These are phyloP conservation scores for Danio jaintianensis DNA, from an alignment of 2,797 vertebrate species.

Conservation along the genomic window DNA sequence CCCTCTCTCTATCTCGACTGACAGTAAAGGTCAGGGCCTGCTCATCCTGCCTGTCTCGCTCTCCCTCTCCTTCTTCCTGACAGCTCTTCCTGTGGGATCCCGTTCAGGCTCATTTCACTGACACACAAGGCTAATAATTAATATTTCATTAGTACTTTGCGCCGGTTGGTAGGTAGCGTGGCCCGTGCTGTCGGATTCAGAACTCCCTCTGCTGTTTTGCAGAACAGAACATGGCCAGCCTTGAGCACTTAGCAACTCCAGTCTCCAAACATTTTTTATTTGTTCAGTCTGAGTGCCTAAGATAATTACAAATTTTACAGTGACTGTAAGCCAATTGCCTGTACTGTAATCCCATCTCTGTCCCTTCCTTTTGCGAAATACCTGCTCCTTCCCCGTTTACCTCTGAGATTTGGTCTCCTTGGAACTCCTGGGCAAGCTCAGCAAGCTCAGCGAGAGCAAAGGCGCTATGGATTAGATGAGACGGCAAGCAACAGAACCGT, in stretches of 20 bases:
- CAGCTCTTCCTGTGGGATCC: constrained; percentile 78
- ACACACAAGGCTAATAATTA: constrained; percentile 77
- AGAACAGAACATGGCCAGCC: neutral
- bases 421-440: constrained; percentile 13
- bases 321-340: constrained; percentile 20
- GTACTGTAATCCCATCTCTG: constrained; percentile 21
- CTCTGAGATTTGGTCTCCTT: constrained; percentile 45
- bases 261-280: constrained; percentile 21
- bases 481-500: constrained; percentile 47
- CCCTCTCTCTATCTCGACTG: constrained; percentile 65
- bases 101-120: constrained; percentile 68
- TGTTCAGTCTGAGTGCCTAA: constrained; percentile 24
- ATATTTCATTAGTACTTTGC: constrained; percentile 81
- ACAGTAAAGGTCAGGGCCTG: constrained; percentile 83
- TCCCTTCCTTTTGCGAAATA: constrained; percentile 22
- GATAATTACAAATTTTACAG: constrained; percentile 34
- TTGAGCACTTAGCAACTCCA: neutral
- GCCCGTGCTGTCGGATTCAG: constrained; percentile 41
- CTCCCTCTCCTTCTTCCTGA: constrained; percentile 65
- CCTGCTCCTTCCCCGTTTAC: constrained; percentile 24
- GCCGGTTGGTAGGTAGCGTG: constrained; percentile 65
- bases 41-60: constrained; percentile 72
- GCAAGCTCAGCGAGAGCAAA: constrained; percentile 18
- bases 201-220: neutral
- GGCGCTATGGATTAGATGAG: constrained; percentile 22